Evolutionary conservation across 2,888 invertebrate genomes (phyloP).

Genomic region (Cataglyphis livida): DNA sequence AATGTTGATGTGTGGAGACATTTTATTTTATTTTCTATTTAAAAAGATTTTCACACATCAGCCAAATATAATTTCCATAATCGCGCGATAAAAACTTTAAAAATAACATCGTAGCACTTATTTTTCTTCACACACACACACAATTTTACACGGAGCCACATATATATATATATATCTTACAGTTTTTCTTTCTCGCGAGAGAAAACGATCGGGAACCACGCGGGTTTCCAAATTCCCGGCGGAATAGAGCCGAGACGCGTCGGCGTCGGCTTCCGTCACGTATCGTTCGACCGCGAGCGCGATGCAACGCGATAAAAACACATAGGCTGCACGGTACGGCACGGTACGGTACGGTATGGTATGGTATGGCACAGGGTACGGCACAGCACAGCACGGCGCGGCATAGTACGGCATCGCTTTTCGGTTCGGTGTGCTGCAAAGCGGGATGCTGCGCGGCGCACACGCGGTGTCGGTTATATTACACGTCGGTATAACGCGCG

Average conservation of each 20-base stretch:
- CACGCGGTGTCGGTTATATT: slow-evolving; percentile 77
- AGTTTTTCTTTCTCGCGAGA: not conserved
- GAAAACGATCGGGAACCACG: not conserved
- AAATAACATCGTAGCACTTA: not conserved
- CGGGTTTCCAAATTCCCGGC: slow-evolving; percentile 25
- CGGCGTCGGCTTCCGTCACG: slow-evolving; percentile 5
- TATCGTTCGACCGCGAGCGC: slow-evolving; percentile 26
- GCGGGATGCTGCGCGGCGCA: slow-evolving; percentile 64
- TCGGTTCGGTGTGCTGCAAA: slow-evolving; percentile 60
- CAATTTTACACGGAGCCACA: not conserved
- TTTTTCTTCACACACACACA: not conserved
- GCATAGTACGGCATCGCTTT: slow-evolving; percentile 10
- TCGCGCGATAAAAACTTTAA: not conserved
- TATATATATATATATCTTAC: not conserved
- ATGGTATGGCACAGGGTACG: not conserved
- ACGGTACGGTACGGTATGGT: not conserved
- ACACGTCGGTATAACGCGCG: slow-evolving; percentile 77
- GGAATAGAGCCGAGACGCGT: slow-evolving; percentile 12
- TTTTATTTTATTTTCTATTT: not conserved
- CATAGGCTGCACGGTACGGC: not conserved
- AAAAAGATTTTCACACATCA: not conserved
- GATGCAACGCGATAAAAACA: slow-evolving; percentile 39
- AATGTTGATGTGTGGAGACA: not conserved
- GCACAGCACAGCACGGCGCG: not conserved
- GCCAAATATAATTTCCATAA: not conserved